phyloP scores from a whole-genome alignment of 1,140 invertebrate species.

The Drosophila asahinai region DNA sequence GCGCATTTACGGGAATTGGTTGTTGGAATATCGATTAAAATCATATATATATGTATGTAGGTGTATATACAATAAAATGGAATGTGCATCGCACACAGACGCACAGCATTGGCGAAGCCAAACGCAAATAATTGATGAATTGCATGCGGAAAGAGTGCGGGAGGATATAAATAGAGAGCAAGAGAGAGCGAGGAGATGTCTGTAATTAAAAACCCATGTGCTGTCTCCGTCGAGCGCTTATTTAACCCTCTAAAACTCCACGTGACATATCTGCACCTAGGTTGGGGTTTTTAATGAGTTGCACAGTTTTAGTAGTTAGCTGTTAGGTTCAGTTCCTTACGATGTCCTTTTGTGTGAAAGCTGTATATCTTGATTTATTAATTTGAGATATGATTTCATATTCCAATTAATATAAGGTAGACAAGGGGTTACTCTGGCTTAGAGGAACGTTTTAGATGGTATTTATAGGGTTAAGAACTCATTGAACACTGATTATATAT shows the following conservation, averaged over 20 bases:
- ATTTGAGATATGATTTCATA: too few relatives aligned
- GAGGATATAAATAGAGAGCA: conserved; percentile 40
- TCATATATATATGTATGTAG: conserved; percentile 47
- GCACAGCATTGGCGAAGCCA: conserved; percentile 31
- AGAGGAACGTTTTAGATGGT: neutral
- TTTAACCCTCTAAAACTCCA: conserved; percentile 28
- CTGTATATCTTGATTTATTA: neutral
- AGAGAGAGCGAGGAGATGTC: conserved; percentile 34
- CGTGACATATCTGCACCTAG: conserved; percentile 12
- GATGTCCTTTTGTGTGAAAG: neutral
- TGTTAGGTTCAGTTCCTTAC: neutral
- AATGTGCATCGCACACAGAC: conserved; percentile 52
- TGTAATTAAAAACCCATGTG: conserved; percentile 47
- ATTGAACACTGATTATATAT: conserved; percentile 24
- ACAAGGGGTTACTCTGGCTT: too few relatives aligned
- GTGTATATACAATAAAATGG: conserved; percentile 46
- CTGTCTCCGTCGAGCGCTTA: conserved; percentile 13
- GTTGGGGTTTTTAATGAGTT: neutral
- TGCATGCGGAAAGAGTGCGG: conserved; percentile 31
- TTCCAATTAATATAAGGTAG: too few relatives aligned
- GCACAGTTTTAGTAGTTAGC: neutral
- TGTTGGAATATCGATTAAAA: conserved; percentile 81
- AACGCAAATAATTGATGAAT: conserved; percentile 66
- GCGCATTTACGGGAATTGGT: conserved; percentile 64
- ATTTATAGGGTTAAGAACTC: conserved; percentile 25